A percentile compares a stretch with the other conserved stretches of the same genome.
Conservation (phyloP, 2,888 invertebrate species). For the Bellardia bayeri region DNA sequence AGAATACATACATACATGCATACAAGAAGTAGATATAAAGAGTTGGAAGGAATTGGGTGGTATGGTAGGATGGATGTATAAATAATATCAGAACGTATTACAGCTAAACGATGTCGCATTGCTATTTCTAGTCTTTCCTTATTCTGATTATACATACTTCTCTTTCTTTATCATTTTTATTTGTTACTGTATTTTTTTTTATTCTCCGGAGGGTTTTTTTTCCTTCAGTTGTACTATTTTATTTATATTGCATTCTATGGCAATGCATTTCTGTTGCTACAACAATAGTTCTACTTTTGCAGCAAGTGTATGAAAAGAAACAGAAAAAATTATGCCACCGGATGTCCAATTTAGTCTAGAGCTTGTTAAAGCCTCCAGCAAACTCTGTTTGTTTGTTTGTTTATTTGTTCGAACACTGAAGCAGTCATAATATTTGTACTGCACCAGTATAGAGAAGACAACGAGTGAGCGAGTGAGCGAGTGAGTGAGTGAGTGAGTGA, state of each 20-base stretch:
- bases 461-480: too few species aligned
- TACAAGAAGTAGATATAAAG: constrained; percentile 9
- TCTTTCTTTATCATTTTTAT: constrained; percentile 17
- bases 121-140: constrained; percentile 50
- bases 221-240: constrained; percentile 37
- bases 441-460: background rate
- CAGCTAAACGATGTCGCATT: constrained; percentile 35
- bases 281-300: constrained; percentile 37
- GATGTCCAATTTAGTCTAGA: constrained; percentile 74
- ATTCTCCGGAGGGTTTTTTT: constrained; percentile 48
- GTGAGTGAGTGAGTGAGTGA: background rate
- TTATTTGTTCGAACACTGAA: constrained; percentile 44
- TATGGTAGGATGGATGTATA: background rate
- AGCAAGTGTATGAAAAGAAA: constrained; percentile 52
- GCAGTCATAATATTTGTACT: constrained; percentile 31
- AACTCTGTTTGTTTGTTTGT: constrained; percentile 52
- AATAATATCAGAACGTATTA: constrained; percentile 13
- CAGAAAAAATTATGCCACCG: constrained; percentile 66
- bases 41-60: background rate
- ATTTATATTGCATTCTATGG: constrained; percentile 24
- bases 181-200: constrained; percentile 53
- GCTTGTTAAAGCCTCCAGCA: constrained; percentile 64
- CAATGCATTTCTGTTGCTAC: constrained; percentile 17
- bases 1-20: background rate
- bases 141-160: background rate